These are phyloP conservation scores for Clarias platycephalus DNA, from an alignment of 2,797 vertebrate species.

Conservation along the genomic window DNA sequence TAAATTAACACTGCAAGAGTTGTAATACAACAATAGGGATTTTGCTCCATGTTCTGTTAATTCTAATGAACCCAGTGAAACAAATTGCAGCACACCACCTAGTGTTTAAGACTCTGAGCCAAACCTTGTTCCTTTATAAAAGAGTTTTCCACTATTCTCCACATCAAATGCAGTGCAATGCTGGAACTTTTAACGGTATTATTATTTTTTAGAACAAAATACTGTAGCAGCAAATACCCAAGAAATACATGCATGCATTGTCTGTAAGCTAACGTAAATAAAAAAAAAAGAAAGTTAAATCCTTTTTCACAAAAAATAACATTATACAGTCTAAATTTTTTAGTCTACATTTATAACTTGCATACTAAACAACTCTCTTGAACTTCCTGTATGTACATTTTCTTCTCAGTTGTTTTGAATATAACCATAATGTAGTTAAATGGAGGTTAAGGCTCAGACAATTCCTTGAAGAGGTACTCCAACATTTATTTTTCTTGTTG, in stretches of 20 bases:
- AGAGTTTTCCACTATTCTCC: slow-evolving; percentile 4
- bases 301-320: neutral
- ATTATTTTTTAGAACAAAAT: neutral
- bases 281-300: neutral
- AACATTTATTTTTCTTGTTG: neutral
- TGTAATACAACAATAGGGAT: slow-evolving; percentile 15
- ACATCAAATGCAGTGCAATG: neutral
- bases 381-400: neutral
- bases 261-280: slow-evolving; percentile 6
- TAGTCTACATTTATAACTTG: neutral
- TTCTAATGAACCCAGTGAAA: slow-evolving; percentile 34
- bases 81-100: neutral
- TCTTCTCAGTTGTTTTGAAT: neutral
- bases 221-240: slow-evolving; percentile 14
- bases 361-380: neutral
- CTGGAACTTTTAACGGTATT: neutral
- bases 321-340: too few species aligned
- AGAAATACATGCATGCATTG: slow-evolving; percentile 3
- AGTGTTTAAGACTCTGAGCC: neutral
- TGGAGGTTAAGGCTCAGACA: neutral
- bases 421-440: neutral
- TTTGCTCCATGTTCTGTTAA: slow-evolving; percentile 15
- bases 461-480: neutral
- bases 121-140: neutral
- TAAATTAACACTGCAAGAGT: slow-evolving; percentile 12